Evolutionary conservation across 2,113 vertebrate species (phyloP), one percentile per base, ranked within the genome.

Genomic region (Aptenodytes patagonicus): DNA sequence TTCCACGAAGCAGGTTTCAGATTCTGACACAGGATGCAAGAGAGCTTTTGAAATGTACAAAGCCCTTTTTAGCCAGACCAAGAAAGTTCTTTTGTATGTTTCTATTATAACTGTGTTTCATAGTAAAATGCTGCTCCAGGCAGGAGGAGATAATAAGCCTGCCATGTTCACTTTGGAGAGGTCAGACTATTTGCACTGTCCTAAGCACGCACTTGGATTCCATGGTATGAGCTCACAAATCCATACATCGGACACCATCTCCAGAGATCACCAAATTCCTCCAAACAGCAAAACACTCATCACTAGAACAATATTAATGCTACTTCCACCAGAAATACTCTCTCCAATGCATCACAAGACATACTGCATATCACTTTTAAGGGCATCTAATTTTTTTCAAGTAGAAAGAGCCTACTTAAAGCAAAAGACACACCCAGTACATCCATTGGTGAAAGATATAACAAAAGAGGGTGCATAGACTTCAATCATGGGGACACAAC

Each of bases 371-470:
- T 20, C 24, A 49, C 13, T 90, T 87, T 21, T 69, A 87, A 65
- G 40, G 26, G 9, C 24, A 80, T 26, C 21, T 38, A 4, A 64
- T 25, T 70, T 71, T 71, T 82, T 34, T 49, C 9, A 77, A 86
- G 21, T 2, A 71, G 20, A 54, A n/a, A 17, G 16, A 91, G 14
- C 6, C 38, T 75, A 29, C 22, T 38, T 70, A 61, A 69, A 83
- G 52, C 28, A 86, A 70, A n/a, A 61, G n/a, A 15, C 36, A 32
- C 18, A 49, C 7, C 4, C 18, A 57, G 21, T 38, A 64, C 34
- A 14, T 51, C 29, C 2, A 3, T 3, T 0, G 0, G 12, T 11
- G 20, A 38, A 66, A 47, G 20, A 57, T 8, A 26, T 4, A 34
- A 46, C 7, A 11, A 62, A 52, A 84, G 28, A 71, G 1, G 3